phyloP scores from a whole-genome alignment of 2,888 invertebrate genomes.

The Aromia moschata region DNA sequence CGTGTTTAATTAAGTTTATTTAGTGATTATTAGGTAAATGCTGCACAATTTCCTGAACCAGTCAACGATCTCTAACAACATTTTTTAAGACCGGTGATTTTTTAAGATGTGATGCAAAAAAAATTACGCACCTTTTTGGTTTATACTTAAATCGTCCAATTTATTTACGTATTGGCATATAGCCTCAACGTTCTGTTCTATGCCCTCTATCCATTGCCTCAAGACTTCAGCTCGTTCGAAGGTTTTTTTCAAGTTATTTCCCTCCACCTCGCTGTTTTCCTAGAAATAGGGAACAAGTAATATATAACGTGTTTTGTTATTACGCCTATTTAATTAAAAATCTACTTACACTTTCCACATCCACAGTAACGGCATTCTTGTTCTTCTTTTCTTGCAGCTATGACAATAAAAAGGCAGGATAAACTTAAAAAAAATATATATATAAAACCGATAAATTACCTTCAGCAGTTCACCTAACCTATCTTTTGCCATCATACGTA shows the following conservation, averaged over 20 bases:
- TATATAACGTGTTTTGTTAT: background rate
- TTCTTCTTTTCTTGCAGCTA: constrained; percentile 29
- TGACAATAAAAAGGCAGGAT: too few relatives aligned
- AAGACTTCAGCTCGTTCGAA: constrained; percentile 57
- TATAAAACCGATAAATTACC: constrained; percentile 26
- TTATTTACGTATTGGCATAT: constrained; percentile 37
- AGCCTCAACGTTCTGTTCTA: constrained; percentile 63
- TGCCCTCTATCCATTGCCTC: constrained; percentile 65
- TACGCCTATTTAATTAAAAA: background rate
- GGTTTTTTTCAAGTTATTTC: constrained; percentile 41
- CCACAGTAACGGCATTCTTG: constrained; percentile 33
- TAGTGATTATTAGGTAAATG: too few relatives aligned
- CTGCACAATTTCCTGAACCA: too few relatives aligned
- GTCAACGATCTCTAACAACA: too few relatives aligned
- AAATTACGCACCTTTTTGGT: constrained; percentile 53
- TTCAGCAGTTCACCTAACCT: constrained; percentile 47
- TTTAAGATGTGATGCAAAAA: too few relatives aligned
- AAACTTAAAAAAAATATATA: too few relatives aligned
- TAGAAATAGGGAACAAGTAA: constrained; percentile 5
- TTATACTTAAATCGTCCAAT: constrained; percentile 43
- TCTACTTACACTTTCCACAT: constrained; percentile 38
- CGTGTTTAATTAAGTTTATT: too few relatives aligned
- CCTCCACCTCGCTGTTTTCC: constrained; percentile 3
- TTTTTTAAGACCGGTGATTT: too few relatives aligned
- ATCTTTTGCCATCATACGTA: constrained; percentile 51